Evolutionary conservation across 1,140 invertebrate genomes (phyloP).

Genomic region (Metaphire vulgaris): DNA sequence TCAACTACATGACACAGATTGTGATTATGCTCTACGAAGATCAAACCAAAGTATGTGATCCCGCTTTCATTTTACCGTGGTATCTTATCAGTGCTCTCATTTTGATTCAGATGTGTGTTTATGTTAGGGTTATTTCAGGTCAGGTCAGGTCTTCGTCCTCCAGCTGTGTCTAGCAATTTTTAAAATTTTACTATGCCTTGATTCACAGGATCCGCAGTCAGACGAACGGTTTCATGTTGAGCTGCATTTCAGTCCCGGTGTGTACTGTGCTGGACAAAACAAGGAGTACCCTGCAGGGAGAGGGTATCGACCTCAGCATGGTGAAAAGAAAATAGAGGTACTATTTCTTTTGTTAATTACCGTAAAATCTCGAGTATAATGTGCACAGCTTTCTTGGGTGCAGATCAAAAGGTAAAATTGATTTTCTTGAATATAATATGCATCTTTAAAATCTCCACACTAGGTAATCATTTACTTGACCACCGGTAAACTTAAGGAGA

Average conservation of each 20-base stretch:
- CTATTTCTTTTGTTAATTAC: not conserved
- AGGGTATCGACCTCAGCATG: slow-evolving; percentile 27
- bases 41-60: slow-evolving; percentile 70
- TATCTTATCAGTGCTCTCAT: too few relatives aligned
- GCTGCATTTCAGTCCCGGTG: slow-evolving; percentile 91
- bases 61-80: not conserved
- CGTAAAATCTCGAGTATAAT: too few relatives aligned
- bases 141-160: too few relatives aligned
- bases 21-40: slow-evolving; percentile 99
- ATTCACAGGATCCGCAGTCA: slow-evolving; percentile 48
- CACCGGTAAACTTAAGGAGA: too few relatives aligned
- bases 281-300: slow-evolving; percentile 24
- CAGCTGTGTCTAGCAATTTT: too few relatives aligned
- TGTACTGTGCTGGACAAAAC: slow-evolving; percentile 35
- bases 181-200: too few relatives aligned
- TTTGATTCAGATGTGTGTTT: too few relatives aligned
- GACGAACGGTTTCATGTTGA: slow-evolving; percentile 81
- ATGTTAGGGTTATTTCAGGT: too few relatives aligned
- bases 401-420: too few relatives aligned
- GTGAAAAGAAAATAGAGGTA: slow-evolving; percentile 20
- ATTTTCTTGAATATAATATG: too few relatives aligned
- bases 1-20: slow-evolving; percentile 99
- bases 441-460: not conserved
- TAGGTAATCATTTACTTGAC: too few relatives aligned
- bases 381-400: too few relatives aligned